Conservation (phyloP, 2,113 vertebrate species). For the Parotia lawesii region DNA sequence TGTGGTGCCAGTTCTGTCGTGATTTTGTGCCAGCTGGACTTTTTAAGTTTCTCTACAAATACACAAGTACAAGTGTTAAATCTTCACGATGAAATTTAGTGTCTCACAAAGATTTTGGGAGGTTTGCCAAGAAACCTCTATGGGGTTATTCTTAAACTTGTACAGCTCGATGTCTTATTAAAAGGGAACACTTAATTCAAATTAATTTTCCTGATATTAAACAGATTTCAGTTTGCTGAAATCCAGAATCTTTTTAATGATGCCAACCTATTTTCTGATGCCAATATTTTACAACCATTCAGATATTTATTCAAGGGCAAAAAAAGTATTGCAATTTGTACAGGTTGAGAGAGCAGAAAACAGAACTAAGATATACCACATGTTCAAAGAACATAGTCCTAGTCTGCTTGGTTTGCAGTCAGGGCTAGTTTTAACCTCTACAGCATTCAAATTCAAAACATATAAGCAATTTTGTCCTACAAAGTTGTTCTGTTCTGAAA, state of each 20-base stretch:
- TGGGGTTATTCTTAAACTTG: background rate
- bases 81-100: background rate
- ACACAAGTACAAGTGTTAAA: conserved; percentile 17
- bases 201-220: conserved; percentile 44
- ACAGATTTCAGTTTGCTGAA: conserved; percentile 36
- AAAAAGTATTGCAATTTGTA: background rate
- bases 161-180: background rate
- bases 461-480: background rate
- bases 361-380: background rate
- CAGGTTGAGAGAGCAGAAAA: background rate
- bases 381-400: background rate
- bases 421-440: conserved; percentile 17
- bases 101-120: background rate
- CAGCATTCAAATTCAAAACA: background rate
- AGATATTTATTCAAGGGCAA: background rate
- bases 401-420: conserved; percentile 4
- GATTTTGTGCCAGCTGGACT: conserved; percentile 43
- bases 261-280: conserved; percentile 35
- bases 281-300: conserved; percentile 55
- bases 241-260: conserved; percentile 27
- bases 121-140: background rate
- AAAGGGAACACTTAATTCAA: conserved; percentile 11
- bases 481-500: background rate
- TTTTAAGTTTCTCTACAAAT: conserved; percentile 21
- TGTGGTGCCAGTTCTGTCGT: conserved; percentile 27